Percentiles rank a stretch among this genome's conserved stretches.
Conservation (phyloP, 2,113 vertebrate genomes). For the Urocynchramus pylzowi region DNA sequence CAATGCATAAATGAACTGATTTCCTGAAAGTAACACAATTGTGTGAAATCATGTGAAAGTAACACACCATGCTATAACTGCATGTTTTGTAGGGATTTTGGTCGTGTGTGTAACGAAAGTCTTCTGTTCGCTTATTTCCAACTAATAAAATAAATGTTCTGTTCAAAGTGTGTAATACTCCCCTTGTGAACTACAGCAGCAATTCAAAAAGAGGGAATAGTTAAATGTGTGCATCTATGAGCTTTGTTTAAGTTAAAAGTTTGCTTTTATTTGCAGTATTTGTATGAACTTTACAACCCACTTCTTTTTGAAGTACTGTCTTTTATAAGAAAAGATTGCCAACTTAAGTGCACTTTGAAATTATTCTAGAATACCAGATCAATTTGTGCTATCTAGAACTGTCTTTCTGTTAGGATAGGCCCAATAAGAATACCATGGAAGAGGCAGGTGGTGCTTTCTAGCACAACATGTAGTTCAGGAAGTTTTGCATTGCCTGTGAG, state of each 20-base stretch:
- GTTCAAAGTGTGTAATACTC: neutral
- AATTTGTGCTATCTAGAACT: neutral
- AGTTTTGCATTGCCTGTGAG: neutral
- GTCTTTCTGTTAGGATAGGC: neutral
- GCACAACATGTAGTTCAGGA: neutral
- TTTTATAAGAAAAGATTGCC: neutral
- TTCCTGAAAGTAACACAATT: neutral
- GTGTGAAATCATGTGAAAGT: neutral
- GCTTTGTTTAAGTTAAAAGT: neutral
- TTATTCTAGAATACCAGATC: neutral
- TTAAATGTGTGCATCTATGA: neutral
- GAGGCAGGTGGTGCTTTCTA: neutral
- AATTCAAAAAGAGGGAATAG: neutral
- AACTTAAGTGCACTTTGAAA: neutral
- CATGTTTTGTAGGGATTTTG: neutral
- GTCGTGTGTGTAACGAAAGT: neutral
- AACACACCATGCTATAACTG: neutral
- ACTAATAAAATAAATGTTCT: neutral
- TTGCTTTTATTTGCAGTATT: neutral
- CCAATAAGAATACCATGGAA: neutral
- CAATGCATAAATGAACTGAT: neutral
- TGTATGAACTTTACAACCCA: neutral
- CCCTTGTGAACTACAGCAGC: neutral
- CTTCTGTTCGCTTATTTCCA: neutral
- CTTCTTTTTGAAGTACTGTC: neutral